A percentile compares a stretch with the other conserved stretches of the same genome.
These are phyloP conservation scores for Mythimna vitellina DNA, from an alignment of 2,888 invertebrate genomes.

Conservation along the genomic window DNA sequence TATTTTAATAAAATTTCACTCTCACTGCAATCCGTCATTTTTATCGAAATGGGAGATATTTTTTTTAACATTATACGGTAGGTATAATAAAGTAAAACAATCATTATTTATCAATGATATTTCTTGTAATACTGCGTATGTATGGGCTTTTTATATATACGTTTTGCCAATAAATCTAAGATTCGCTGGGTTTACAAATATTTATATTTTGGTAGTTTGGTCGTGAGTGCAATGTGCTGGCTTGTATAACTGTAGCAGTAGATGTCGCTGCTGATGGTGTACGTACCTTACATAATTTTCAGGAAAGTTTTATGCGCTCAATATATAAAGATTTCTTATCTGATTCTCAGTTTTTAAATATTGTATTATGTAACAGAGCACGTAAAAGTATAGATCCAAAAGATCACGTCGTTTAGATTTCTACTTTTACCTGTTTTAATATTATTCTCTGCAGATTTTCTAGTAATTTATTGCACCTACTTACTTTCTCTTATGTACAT, in stretches of 20 bases:
- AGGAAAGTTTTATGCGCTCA: slow-evolving; percentile 5
- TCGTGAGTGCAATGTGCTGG: slow-evolving; percentile 12
- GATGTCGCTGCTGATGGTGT: neutral
- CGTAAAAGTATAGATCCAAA: too few relatives aligned
- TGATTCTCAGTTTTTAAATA: slow-evolving; percentile 23
- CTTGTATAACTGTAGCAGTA: slow-evolving; percentile 3
- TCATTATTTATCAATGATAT: slow-evolving; percentile 2
- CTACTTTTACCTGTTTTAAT: slow-evolving; percentile 14
- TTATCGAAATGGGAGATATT: neutral
- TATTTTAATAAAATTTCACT: neutral
- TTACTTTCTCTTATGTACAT: slow-evolving; percentile 11
- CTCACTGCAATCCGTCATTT: slow-evolving; percentile 3
- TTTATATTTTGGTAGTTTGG: slow-evolving; percentile 13
- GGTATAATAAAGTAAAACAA: slow-evolving; percentile 6
- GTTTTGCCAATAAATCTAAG: slow-evolving; percentile 13
- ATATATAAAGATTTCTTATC: slow-evolving; percentile 1
- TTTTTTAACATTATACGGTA: neutral
- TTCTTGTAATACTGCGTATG: slow-evolving; percentile 7
- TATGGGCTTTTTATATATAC: slow-evolving; percentile 7
- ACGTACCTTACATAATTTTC: neutral
- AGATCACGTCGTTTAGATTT: slow-evolving; percentile 3
- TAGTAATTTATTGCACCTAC: slow-evolving; percentile 44
- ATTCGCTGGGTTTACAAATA: slow-evolving; percentile 6
- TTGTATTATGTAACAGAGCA: slow-evolving; percentile 7
- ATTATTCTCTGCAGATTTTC: slow-evolving; percentile 27